Evolutionary conservation across 2,797 vertebrate genomes (phyloP).

Genomic region (Myotis planiceps): DNA sequence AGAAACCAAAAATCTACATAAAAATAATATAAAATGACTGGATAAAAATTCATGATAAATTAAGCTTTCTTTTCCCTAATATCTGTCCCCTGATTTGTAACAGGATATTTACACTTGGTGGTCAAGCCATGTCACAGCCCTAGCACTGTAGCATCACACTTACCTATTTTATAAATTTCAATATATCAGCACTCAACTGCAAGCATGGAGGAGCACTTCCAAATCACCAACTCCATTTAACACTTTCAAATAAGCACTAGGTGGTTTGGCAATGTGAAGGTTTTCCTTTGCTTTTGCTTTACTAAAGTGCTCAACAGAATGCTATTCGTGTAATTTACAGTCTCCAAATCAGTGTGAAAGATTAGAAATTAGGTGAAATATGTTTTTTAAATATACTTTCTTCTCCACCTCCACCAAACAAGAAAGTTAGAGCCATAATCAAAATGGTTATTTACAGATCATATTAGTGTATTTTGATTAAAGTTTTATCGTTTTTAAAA

Average conservation of each 20-base stretch:
- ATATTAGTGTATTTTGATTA: neutral
- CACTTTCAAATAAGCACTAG: conserved; percentile 65
- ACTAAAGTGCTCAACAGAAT: conserved; percentile 75
- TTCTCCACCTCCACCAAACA: neutral
- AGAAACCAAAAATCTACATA: neutral
- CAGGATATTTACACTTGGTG: neutral
- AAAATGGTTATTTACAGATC: neutral
- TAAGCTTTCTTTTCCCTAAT: neutral
- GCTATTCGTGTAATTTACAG: conserved; percentile 50
- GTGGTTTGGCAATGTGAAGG: conserved; percentile 47
- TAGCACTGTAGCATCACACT: neutral
- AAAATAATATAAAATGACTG: neutral
- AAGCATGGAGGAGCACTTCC: neutral
- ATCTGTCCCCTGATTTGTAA: neutral
- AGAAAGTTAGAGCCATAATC: neutral
- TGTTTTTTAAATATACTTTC: conserved; percentile 53
- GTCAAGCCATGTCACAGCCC: neutral
- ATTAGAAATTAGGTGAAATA: conserved; percentile 56
- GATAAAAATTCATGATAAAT: neutral
- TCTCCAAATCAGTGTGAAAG: conserved; percentile 55
- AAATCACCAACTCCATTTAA: conserved; percentile 47
- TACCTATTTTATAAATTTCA: conserved; percentile 37
- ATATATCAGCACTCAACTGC: neutral
- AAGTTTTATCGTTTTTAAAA: no score
- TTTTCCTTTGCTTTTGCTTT: conserved; percentile 57